Evolutionary conservation across 1,140 invertebrate species (phyloP).

Genomic region (Aphaenogaster ashmeadi): DNA sequence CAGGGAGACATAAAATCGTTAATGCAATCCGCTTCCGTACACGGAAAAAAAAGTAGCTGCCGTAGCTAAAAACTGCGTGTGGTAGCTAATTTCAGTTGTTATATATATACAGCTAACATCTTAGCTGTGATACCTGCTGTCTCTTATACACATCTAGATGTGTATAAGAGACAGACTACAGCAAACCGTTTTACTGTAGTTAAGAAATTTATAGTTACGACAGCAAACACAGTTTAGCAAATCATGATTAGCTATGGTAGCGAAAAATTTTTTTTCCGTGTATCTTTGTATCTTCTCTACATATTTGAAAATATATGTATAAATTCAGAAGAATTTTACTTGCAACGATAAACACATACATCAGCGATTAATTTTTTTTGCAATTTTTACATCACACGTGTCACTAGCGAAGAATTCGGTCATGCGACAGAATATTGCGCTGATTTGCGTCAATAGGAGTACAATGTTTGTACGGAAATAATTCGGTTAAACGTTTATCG

Average conservation of each 20-base stretch:
- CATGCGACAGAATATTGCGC: neutral
- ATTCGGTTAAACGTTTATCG: constrained; percentile 49
- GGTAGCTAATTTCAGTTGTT: too few relatives aligned
- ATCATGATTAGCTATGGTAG: too few relatives aligned
- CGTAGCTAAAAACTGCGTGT: too few relatives aligned
- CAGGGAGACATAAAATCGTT: neutral
- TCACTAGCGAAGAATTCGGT: neutral
- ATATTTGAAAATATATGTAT: neutral
- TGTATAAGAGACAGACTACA: too few relatives aligned
- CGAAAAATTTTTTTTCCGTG: too few relatives aligned
- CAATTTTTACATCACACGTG: neutral
- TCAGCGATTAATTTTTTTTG: neutral
- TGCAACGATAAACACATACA: neutral
- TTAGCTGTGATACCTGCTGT: too few relatives aligned
- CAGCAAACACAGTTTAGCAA: too few relatives aligned
- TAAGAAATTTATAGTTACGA: too few relatives aligned
- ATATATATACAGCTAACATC: too few relatives aligned
- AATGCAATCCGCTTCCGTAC: neutral
- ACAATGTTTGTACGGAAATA: constrained; percentile 16
- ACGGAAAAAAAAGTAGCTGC: too few relatives aligned
- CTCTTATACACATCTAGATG: too few relatives aligned
- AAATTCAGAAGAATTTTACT: neutral
- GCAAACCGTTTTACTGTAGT: too few relatives aligned
- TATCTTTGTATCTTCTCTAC: neutral
- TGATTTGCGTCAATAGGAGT: constrained; percentile 17